phyloP scores from a whole-genome alignment of 2,797 vertebrate species.

The Gallinago solitaria region DNA sequence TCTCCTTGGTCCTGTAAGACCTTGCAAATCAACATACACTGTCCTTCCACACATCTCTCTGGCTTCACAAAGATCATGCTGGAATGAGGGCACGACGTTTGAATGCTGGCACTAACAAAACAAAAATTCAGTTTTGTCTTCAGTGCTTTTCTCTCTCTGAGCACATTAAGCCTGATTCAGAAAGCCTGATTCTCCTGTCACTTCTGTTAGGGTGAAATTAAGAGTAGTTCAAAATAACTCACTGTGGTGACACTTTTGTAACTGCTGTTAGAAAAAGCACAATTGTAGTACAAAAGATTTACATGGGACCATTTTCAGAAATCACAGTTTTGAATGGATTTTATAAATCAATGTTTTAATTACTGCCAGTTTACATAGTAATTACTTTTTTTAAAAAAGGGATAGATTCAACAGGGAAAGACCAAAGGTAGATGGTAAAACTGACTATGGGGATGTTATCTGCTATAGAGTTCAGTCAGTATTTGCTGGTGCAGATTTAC shows the following conservation, averaged over 20 bases:
- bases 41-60: background rate
- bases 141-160: background rate
- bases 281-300: background rate
- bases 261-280: background rate
- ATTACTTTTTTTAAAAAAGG: background rate
- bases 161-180: background rate
- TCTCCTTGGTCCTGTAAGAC: background rate
- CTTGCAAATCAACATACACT: background rate
- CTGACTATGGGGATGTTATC: background rate
- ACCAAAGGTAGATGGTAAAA: background rate
- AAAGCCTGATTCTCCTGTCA: background rate
- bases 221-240: background rate
- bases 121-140: background rate
- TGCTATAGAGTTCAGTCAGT: background rate
- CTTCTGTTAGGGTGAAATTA: background rate
- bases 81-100: background rate
- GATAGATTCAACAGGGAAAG: background rate
- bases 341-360: background rate
- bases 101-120: background rate
- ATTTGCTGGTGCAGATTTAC: background rate
- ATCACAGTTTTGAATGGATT: background rate
- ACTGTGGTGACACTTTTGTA: background rate
- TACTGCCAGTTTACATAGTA: background rate
- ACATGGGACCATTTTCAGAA: background rate
- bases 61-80: background rate